Evolutionary conservation across 2,113 vertebrate species (phyloP), one percentile per base, ranked within the genome.

Genomic region (Corythornis madagascariensis): DNA sequence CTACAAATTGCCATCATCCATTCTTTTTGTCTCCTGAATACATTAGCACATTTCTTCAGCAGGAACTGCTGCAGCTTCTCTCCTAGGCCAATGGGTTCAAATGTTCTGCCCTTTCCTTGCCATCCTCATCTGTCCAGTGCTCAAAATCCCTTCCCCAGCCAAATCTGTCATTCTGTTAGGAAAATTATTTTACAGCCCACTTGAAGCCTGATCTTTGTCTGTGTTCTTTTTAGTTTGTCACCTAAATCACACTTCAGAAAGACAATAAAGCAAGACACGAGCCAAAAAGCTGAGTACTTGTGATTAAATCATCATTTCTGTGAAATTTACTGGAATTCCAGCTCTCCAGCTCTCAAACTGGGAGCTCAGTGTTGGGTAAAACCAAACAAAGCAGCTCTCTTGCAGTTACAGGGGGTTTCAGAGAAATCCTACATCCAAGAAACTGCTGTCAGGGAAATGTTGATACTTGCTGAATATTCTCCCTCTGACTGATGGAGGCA

Each of bases 81-180:
- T 80, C 76, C 67, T 38, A 87, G 63, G 38, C 35, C 67, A 13
- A 13, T 55, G 28, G 48, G 78, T 93, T 92, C 78, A 89, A 70
- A 73, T 70, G 56, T 52, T 87, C 67, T 87, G 74, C 67, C 31
- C 74, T 85, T 92, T 75, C 15, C 19, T 73, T 74, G 8, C 64
- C 43, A 22, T 60, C 55, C 87, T 85, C 29, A 56, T 94, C 90
- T 93, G 28, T 73, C 25, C 59, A 70, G 55, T 65, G 40, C 56
- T 84, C 77, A 87, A 70, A 93, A 70, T 73, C 56, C 78, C 91
- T 90, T 73, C 56, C 89, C 47, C 24, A 87, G 84, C 87, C 64
- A 77, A 43, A n/a, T 89, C 88, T 92, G 84, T 87, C 91, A 83
- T 88, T 87, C 60, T 91, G 60, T 77, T 92, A 79, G 42, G 56